Percentiles rank a stretch among this genome's conserved stretches.
phyloP scores from a whole-genome alignment of 1,140 invertebrate genomes.

The Pemphigus obesinymphae region DNA sequence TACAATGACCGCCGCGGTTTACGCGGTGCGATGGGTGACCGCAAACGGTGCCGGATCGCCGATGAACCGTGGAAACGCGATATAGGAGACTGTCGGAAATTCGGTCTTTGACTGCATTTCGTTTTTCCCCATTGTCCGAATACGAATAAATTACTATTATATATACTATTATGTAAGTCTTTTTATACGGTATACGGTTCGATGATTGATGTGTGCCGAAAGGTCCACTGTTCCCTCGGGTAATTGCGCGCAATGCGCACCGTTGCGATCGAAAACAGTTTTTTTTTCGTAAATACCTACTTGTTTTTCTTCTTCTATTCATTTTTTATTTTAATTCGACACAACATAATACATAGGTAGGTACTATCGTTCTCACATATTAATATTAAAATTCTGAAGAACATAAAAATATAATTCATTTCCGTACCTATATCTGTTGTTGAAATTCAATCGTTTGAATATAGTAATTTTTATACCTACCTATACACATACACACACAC shows the following conservation, averaged over 20 bases:
- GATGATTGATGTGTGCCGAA: background rate
- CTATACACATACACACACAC: too few relatives aligned
- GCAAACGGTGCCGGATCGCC: background rate
- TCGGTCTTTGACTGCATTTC: background rate
- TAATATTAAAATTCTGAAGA: too few relatives aligned
- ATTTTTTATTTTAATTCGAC: too few relatives aligned
- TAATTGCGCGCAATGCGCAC: background rate
- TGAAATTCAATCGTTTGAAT: too few relatives aligned
- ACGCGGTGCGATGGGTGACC: conserved; percentile 10
- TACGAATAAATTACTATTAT: background rate
- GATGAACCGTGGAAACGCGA: conserved; percentile 13
- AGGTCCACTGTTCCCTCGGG: background rate
- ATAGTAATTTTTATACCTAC: too few relatives aligned
- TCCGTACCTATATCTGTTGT: too few relatives aligned
- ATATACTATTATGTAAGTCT: background rate
- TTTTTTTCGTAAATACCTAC: too few relatives aligned
- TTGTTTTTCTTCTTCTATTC: too few relatives aligned
- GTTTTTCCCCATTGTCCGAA: conserved; percentile 1
- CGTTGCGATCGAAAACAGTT: background rate
- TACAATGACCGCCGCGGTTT: conserved; percentile 16
- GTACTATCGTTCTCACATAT: too few relatives aligned
- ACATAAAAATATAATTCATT: too few relatives aligned
- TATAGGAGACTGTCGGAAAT: background rate
- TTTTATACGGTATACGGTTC: background rate
- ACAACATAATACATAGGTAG: too few relatives aligned